Evolutionary conservation across 1,140 invertebrate species (phyloP), one percentile per base, ranked within the genome.

Genomic region (Colletes gigas): DNA sequence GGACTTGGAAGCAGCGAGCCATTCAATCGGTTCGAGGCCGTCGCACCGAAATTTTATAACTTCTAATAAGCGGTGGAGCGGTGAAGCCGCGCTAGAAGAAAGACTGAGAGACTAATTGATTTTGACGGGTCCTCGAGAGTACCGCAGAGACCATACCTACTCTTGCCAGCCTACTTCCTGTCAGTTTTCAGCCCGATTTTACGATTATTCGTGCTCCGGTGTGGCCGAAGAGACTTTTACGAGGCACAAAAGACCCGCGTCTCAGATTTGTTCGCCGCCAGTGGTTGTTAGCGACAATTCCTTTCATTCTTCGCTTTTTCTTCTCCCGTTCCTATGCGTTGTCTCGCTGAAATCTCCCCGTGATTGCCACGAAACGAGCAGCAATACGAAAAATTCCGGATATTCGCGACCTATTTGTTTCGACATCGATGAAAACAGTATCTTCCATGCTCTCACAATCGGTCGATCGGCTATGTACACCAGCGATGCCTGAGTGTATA

Each of bases 281-380:
- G 81, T 85, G 86, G 88, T 89, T 86, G 81, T 89, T 88, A 88
- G 87, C 83, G 85, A 89, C 88, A 88, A 89, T 89, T 85, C 66
- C 82, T 86, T 82, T 86, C 77, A 70, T 86, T 81, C 78, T 69
- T 76, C 84, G 82, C 78, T 87, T 83, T 87, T 89, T 89, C 83
- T 87, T 80, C 55, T 63, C 59, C 63, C 65, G 59, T 59, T 76
- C 62, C 76, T 71, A 52, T 80, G 63, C 82, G 59, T 69, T 63
- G 59, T 62, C 52, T 30, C 59, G 75, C 75, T 60, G 17, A 39
- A 67, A 54, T 19, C 57, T 39, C 41, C 17, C 50, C 69, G 74
- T 55, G 54, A 67, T 63, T 65, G 55, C 30, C 78, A 44, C 47
- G 71, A 50, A 67, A 47, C 70, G 17, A 50, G 54, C 55, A 9